Evolutionary conservation across 2,797 vertebrate genomes (phyloP), one percentile per base, ranked within the genome.

Genomic region (Melanotaenia pygmaea): DNA sequence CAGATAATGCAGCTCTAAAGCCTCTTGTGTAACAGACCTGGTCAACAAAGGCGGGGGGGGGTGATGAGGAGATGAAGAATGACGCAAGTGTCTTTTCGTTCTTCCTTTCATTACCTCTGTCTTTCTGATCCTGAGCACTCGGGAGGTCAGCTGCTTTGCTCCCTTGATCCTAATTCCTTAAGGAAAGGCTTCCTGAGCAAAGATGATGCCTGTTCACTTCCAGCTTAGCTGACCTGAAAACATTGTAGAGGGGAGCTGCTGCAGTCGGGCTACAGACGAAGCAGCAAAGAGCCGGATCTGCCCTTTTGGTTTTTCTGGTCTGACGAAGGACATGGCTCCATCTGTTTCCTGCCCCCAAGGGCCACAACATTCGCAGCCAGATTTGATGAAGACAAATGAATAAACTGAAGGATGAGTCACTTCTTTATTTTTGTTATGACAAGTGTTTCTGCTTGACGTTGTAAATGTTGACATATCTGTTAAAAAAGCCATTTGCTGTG

Each of bases 301-400:
- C 61, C 50, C 77, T 45, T 28, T 57, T 58, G 7, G 12, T 62
- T 54, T 84, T 84, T 85, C 73, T 76, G 77, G 77, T 82, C 76
- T 28, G 64, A 83, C 71, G 87, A 83, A 88, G 87, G 84, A 83
- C 86, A 12, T 16, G 20, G 78, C 69, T 89, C 84, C 87, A 84
- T 91, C 88, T 92, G 88, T 87, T 93, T 93, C 90, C 88, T 90
- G 85, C 77, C 73, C 71, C 71, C 4, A 12, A 74, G 24, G 16
- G 60, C 83, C 45, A 77, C 71, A 2, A 59, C 40, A 1, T 57
- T 81, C 30, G 1, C 67, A 76, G 80, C 65, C 73, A 51, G 59
- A 76, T 75, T 38, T 22, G 70, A 88, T 81, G 84, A 86, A 84
- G 81, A 88, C 71, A 69, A 77, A 87, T 62, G 73, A 70, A 78